Evolutionary conservation across 2,113 vertebrate genomes (phyloP).

Genomic region (Felis catus): DNA sequence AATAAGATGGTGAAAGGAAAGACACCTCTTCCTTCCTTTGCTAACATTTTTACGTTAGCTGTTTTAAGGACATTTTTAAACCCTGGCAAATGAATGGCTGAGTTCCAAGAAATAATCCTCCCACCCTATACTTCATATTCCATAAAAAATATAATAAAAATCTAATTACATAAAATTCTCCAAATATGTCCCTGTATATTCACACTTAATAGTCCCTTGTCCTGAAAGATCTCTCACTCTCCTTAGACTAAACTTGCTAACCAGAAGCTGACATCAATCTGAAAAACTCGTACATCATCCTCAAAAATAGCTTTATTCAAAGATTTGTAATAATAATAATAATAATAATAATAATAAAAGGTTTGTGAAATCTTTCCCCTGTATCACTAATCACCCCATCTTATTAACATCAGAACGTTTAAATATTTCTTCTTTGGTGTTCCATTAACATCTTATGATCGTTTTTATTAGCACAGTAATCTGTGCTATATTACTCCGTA

Average conservation of each 20-base stretch:
- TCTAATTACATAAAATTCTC: not conserved
- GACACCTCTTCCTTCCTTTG: slow-evolving; percentile 10
- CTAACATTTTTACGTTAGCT: slow-evolving; percentile 56
- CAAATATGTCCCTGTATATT: not conserved
- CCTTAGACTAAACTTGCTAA: not conserved
- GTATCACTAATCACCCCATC: not conserved
- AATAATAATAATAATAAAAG: not conserved
- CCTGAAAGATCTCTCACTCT: not conserved
- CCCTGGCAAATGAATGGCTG: not conserved
- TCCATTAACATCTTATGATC: not conserved
- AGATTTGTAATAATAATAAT: not conserved
- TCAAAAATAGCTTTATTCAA: not conserved
- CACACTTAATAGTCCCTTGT: not conserved
- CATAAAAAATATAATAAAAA: not conserved
- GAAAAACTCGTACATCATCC: not conserved
- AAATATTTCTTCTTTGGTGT: not conserved
- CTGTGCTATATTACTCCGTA: not conserved
- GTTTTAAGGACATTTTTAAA: slow-evolving; percentile 14
- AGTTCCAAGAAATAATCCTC: slow-evolving; percentile 3
- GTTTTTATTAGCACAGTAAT: not conserved
- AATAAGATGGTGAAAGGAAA: slow-evolving; percentile 59
- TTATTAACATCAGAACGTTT: not conserved
- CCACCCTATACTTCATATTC: not conserved
- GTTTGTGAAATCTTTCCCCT: not conserved
- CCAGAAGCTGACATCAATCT: not conserved